Base-by-base conservation (phyloP, 2,113 vertebrate species). In the Piaya cayana region DNA sequence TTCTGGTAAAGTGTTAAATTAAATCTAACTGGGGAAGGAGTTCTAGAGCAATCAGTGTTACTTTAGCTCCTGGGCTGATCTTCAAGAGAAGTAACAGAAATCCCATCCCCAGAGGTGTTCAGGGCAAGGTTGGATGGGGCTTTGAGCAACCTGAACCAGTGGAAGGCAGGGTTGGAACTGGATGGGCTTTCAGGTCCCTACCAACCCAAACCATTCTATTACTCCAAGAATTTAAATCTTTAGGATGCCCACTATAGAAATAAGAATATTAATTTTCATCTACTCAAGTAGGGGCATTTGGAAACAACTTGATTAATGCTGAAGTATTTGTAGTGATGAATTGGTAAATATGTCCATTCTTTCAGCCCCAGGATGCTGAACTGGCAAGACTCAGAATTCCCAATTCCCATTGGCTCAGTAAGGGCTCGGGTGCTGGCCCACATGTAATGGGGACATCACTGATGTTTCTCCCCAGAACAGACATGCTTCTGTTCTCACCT, bases 351-450 rank as follows among this genome's bases (percentile, higher is more conserved):
- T 0, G 9, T 26, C 32, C 39, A 29, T 15, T 56, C 21, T 23
- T 23, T 42, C 49, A 50, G 53, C 16, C 22, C 15, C 22, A 37
- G 11, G 60, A 37, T 53, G 52, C 67, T 59, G 36, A 58, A 43
- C 0, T 16, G 12, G 43, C 36, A 59, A 45, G 37, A 60, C 45
- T 32, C 29, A 0, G 0, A 67, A 47, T 53, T n/a, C 26, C 3
- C 0, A 30, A 26, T 11, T 67, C 32, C 17, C 43, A 45, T 19
- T 8, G n/a, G 58, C 59, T 84, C 65, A 36, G 15, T 4, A 27
- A 16, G 22, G 43, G 36, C 43, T 36, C 1, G 0, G 64, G 56
- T 42, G 49, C 18, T 10, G 25, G n/a, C 25, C 20, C 2, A 2
- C 14, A 4, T 15, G 43, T 20, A 4, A 29, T 0, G 9, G 56